These are phyloP conservation scores for Okamejei kenojei DNA, from an alignment of 2,797 vertebrate genomes.

Conservation along the genomic window DNA sequence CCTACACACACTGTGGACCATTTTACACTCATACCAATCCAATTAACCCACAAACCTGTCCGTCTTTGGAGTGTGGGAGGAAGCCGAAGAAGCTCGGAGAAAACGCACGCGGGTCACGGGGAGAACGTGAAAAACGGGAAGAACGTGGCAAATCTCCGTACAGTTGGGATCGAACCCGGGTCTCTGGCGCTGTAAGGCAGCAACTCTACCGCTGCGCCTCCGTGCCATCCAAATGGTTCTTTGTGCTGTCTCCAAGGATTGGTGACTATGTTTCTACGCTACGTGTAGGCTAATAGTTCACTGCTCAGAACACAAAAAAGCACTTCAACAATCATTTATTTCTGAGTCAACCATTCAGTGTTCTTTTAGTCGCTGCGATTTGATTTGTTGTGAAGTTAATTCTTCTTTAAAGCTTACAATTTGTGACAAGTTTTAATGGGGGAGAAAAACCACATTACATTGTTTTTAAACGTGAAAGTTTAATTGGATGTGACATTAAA, in stretches of 20 bases:
- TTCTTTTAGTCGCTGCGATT: background rate
- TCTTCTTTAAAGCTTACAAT: conserved; percentile 6
- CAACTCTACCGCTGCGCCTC: too few species aligned
- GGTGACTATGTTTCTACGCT: background rate
- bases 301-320: background rate
- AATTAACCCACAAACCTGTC: too few species aligned
- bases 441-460: background rate
- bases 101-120: too few species aligned
- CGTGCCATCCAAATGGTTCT: background rate
- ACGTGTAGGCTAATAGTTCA: background rate
- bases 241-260: background rate
- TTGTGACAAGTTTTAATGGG: conserved; percentile 17
- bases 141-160: too few species aligned
- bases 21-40: too few species aligned
- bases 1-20: too few species aligned
- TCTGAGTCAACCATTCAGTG: background rate
- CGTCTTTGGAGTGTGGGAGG: too few species aligned
- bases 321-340: background rate
- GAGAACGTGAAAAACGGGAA: too few species aligned
- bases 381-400: background rate
- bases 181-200: too few species aligned
- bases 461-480: background rate
- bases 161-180: too few species aligned
- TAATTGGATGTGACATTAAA: conserved; percentile 25
- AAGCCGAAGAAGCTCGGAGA: too few species aligned